Evolutionary conservation across 2,113 vertebrate genomes (phyloP).

Genomic region (Sceloporus undulatus): DNA sequence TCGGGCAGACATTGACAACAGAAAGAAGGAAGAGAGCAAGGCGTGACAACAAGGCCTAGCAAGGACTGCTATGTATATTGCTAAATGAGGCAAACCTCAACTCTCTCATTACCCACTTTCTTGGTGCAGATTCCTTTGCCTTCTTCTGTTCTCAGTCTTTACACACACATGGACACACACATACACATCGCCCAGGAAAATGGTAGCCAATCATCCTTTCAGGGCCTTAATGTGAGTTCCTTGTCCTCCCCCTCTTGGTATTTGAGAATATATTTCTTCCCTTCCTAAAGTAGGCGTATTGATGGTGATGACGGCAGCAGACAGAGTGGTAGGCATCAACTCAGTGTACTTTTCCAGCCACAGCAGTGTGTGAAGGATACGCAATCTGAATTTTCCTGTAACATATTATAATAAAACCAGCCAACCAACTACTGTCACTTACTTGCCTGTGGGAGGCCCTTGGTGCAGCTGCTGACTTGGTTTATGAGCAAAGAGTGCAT

Average conservation of each 20-base stretch:
- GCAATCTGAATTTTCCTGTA: constrained; percentile 5
- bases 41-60: too few species aligned
- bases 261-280: constrained; percentile 3
- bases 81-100: not conserved
- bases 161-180: not conserved
- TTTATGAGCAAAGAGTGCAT: not conserved
- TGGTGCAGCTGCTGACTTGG: constrained; percentile 3
- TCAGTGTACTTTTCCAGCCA: not conserved
- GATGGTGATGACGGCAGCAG: not conserved
- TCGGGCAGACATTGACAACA: not conserved
- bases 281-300: not conserved
- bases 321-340: not conserved
- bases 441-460: not conserved
- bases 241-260: not conserved
- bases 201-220: not conserved
- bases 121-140: not conserved
- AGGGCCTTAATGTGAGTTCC: not conserved
- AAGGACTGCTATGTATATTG: not conserved
- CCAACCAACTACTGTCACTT: not conserved
- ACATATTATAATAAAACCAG: not conserved
- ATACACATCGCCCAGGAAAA: not conserved
- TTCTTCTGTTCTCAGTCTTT: not conserved
- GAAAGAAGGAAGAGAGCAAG: not conserved
- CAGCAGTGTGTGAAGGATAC: not conserved
- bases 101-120: not conserved